Percentiles rank a stretch among this genome's conserved stretches.
These are phyloP conservation scores for Stichodactyla helianthus DNA, from an alignment of 64 coral and sea anemone genomes.

Conservation along the genomic window DNA sequence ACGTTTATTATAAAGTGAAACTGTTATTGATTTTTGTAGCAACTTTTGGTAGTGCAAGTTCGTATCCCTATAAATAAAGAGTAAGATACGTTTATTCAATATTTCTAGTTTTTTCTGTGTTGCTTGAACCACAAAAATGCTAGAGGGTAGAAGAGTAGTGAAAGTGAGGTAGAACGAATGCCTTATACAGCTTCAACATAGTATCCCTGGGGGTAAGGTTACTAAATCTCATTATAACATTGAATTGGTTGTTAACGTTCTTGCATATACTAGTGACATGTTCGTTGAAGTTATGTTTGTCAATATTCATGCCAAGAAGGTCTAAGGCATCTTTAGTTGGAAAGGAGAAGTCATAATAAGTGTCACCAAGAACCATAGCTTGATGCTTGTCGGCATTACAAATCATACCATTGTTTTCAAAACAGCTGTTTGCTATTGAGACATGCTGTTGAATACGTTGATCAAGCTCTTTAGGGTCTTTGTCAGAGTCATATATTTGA, in stretches of 20 bases:
- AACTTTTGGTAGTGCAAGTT: neutral
- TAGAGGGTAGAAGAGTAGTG: no score
- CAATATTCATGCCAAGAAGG: conserved; percentile 35
- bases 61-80: neutral
- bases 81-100: no score
- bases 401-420: conserved; percentile 14
- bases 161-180: no score
- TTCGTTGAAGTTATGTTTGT: conserved; percentile 37
- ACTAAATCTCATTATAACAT: conserved; percentile 35
- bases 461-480: conserved; percentile 20
- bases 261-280: conserved; percentile 29
- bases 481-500: conserved; percentile 42
- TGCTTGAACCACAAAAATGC: no score
- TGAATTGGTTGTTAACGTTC: conserved; percentile 36
- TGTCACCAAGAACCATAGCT: conserved; percentile 15
- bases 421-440: conserved; percentile 16
- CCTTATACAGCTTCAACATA: no score
- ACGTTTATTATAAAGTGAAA: conserved; percentile 1
- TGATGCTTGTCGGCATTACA: conserved; percentile 23
- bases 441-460: neutral
- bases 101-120: no score
- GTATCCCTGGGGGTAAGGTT: neutral
- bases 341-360: conserved; percentile 13
- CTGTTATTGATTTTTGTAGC: neutral
- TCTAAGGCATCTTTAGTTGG: conserved; percentile 10